Base-by-base conservation (phyloP, 2,888 invertebrate genomes). In the Hylaea fasciaria region DNA sequence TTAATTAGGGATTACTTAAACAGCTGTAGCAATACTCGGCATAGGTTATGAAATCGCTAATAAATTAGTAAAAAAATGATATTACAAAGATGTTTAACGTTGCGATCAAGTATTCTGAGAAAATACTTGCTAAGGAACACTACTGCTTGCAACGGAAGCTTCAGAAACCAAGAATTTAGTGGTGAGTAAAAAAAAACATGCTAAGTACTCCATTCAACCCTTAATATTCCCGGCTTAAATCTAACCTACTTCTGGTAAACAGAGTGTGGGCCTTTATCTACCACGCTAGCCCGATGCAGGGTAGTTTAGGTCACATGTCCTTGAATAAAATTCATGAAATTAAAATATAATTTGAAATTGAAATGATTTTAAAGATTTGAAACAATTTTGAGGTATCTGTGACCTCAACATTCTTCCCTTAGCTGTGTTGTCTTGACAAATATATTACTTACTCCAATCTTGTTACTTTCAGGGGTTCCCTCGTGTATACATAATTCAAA, bases 161-260 rank as follows among this genome's bases (percentile, higher is more conserved):
- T 14, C 1, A 45, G 48, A 17, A 28, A 40, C n/a, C 48, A 55
- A 40, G 41, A 62, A 28, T 63, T 54, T 22, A 49, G 45, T 12
- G 64, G 71, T 71, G 66, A 71, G 69, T 58, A 37, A 32, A 1
- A 32, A 32, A 32, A 32, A 32, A 7, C 1, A 32, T 32, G 32
- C 32, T 32, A 9, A 1, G 9, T 1, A 32, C 5, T 22, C 5
- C 22, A 22, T 22, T n/a, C n/a, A n/a, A n/a, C n/a, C 22, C 2
- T 22, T 22, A 22, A 3, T 5, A 2, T 5, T 5, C 22, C 5
- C 22, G 22, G 22, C 2, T 5, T 22, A 22, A 22, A 22, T 5
- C 22, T 22, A 5, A 22, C 22, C 22, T 22, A 22, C 22, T 22
- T 3, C 22, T 5, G 3, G 2, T 22, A 5, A 22, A 22, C 22